These are phyloP conservation scores for Gallinago undulata DNA, from an alignment of 2,113 vertebrate genomes.

Conservation along the genomic window DNA sequence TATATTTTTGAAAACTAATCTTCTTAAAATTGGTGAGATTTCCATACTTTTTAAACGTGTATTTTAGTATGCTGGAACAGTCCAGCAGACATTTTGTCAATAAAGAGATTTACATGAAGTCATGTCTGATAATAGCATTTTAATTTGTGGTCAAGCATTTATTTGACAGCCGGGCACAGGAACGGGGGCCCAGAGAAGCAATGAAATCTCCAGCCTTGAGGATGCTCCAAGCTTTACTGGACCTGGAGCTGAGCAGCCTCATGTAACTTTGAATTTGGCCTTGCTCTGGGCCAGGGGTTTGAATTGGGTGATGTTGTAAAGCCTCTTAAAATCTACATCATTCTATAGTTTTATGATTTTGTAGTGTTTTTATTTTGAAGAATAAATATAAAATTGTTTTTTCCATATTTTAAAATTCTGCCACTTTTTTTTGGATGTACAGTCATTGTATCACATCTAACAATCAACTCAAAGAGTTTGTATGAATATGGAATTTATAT, in stretches of 20 bases:
- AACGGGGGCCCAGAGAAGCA: not conserved
- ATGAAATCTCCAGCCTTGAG: not conserved
- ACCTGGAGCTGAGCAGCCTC: not conserved
- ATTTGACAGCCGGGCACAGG: not conserved
- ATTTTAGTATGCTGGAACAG: not conserved
- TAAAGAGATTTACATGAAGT: not conserved
- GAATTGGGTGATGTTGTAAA: not conserved
- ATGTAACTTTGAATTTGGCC: not conserved
- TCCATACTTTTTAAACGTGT: not conserved
- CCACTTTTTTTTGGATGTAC: not conserved
- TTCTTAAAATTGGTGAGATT: constrained; percentile 87
- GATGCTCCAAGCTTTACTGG: not conserved
- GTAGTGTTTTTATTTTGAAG: not conserved
- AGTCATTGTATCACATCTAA: not conserved
- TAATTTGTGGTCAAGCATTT: not conserved
- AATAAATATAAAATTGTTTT: not conserved
- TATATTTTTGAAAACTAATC: constrained; percentile 87
- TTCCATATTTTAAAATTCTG: not conserved
- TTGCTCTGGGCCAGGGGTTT: not conserved
- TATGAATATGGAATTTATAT: not conserved
- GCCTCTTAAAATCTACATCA: not conserved
- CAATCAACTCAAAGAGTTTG: not conserved
- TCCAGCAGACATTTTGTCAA: not conserved
- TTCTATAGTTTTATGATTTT: not conserved
- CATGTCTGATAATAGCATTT: not conserved